phyloP scores from a whole-genome alignment of 2,888 invertebrate genomes.

The Lithophane socia region DNA sequence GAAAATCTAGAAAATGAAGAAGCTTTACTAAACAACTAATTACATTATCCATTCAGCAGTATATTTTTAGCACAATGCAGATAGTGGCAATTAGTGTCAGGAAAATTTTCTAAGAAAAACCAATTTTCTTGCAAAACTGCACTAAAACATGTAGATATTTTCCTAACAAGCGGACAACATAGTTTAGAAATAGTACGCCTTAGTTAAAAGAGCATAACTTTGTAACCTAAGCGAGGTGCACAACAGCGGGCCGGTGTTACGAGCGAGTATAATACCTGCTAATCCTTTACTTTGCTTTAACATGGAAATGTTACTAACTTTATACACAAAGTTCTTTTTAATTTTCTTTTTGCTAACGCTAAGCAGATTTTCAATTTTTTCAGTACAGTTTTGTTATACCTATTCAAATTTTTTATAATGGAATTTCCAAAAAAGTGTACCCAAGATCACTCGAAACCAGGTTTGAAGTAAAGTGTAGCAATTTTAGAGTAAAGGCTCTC shows the following conservation, averaged over 20 bases:
- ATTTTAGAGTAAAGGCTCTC: too few relatives aligned
- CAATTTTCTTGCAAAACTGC: background rate
- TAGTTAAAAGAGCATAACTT: slow-evolving; percentile 52
- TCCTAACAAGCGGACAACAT: background rate
- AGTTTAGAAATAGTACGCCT: slow-evolving; percentile 33
- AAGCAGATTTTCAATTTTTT: background rate
- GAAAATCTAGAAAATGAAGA: background rate
- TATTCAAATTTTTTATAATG: too few relatives aligned
- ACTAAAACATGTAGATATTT: slow-evolving; percentile 10
- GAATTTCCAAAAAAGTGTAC: too few relatives aligned
- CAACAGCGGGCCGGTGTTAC: slow-evolving; percentile 28
- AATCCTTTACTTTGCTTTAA: slow-evolving; percentile 48
- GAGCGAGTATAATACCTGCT: slow-evolving; percentile 46
- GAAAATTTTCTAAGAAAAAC: background rate
- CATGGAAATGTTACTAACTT: slow-evolving; percentile 41
- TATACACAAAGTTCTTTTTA: slow-evolving; percentile 22
- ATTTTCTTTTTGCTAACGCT: slow-evolving; percentile 9
- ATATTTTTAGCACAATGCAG: background rate
- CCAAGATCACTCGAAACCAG: too few relatives aligned
- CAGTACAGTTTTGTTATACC: background rate
- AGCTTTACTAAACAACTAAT: background rate
- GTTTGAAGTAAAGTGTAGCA: too few relatives aligned
- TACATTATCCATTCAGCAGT: background rate
- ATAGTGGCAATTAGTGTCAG: background rate
- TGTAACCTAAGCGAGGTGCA: slow-evolving; percentile 41